phyloP scores from a whole-genome alignment of 1,140 invertebrate species.

The Agrilus planipennis region DNA sequence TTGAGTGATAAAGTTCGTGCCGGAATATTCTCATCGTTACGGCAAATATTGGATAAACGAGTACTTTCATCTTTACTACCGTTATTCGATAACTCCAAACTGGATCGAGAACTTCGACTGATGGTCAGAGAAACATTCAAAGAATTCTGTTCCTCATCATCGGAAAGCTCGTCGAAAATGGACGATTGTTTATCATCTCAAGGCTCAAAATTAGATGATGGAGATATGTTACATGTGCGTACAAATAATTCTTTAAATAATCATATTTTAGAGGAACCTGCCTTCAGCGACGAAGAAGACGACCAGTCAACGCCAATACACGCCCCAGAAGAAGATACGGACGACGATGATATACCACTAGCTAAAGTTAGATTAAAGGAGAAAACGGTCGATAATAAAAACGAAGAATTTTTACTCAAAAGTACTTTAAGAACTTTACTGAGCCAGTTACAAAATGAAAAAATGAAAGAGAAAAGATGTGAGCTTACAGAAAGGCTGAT shows the following conservation, averaged over 20 bases:
- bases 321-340: slow-evolving; percentile 51
- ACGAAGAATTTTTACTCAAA: slow-evolving; percentile 31
- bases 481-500: slow-evolving; percentile 59
- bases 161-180: slow-evolving; percentile 34
- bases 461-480: slow-evolving; percentile 52
- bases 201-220: slow-evolving; percentile 42
- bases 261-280: slow-evolving; percentile 45
- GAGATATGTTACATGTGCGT: slow-evolving; percentile 30
- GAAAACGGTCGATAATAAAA: slow-evolving; percentile 37
- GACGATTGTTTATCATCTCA: slow-evolving; percentile 38
- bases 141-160: slow-evolving; percentile 70
- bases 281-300: slow-evolving; percentile 72
- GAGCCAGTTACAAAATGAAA: slow-evolving; percentile 51
- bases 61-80: slow-evolving; percentile 81
- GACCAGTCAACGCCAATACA: slow-evolving; percentile 41
- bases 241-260: slow-evolving; percentile 22
- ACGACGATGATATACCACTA: slow-evolving; percentile 75
- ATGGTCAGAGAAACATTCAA: slow-evolving; percentile 83
- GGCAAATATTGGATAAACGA: slow-evolving; percentile 88
- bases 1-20: slow-evolving; percentile 72
- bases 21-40: slow-evolving; percentile 85
- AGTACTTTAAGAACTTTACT: slow-evolving; percentile 50
- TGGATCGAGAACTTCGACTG: slow-evolving; percentile 76
- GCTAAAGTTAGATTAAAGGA: slow-evolving; percentile 47
- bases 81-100: slow-evolving; percentile 84